A percentile compares a stretch with the other conserved stretches of the same genome.
Conservation (phyloP, 2,888 invertebrate genomes). For the Glyphotaelius pellucidus region DNA sequence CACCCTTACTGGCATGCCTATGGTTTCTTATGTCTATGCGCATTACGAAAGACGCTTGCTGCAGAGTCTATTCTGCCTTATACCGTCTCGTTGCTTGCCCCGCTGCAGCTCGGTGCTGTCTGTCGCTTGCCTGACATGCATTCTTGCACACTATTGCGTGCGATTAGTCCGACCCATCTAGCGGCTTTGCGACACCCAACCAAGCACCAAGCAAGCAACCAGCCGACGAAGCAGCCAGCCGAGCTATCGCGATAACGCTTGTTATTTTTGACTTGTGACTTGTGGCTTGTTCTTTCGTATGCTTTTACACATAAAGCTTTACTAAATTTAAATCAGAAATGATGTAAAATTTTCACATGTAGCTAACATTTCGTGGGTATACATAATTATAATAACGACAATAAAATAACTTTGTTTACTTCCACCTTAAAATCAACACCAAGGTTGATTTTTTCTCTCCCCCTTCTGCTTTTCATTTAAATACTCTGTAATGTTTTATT, state of each 20-base stretch:
- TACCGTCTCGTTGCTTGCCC: neutral
- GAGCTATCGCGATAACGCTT: neutral
- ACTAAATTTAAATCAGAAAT: neutral
- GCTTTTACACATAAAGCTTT: neutral
- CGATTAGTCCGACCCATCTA: conserved; percentile 26
- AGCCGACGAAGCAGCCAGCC: neutral
- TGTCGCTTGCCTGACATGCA: conserved; percentile 17
- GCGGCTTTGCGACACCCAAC: conserved; percentile 27
- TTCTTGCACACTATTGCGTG: conserved; percentile 35
- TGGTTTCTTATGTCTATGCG: too few relatives aligned
- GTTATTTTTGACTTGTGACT: neutral
- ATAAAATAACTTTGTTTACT: too few relatives aligned
- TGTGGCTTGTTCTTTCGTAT: neutral
- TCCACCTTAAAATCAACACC: too few relatives aligned
- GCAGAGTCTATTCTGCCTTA: neutral
- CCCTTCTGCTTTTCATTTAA: too few relatives aligned
- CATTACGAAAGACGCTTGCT: neutral
- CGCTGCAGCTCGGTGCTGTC: neutral
- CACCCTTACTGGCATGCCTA: too few relatives aligned
- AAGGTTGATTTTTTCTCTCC: too few relatives aligned
- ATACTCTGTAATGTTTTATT: too few relatives aligned
- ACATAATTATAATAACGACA: too few relatives aligned
- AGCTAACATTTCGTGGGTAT: too few relatives aligned
- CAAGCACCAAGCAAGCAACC: neutral
- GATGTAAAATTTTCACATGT: too few relatives aligned